Evolutionary conservation across 2,888 invertebrate genomes (phyloP).

Genomic region (Trissolcus brochymenae): DNA sequence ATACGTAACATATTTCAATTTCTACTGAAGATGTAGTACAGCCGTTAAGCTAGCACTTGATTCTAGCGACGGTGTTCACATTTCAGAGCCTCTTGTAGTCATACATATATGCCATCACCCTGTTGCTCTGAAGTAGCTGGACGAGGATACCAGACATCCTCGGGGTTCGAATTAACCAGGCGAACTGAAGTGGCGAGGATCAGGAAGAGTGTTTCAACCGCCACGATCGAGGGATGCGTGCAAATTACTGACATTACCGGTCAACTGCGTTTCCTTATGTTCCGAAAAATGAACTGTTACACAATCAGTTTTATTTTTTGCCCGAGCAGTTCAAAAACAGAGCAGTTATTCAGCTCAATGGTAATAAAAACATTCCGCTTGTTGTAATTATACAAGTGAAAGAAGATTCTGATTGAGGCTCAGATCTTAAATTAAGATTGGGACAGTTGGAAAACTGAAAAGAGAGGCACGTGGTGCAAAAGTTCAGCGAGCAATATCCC

Average conservation of each 20-base stretch:
- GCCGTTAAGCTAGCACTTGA: conserved; percentile 29
- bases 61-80: conserved; percentile 25
- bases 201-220: conserved; percentile 47
- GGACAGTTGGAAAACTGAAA: background rate
- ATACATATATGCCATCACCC: conserved; percentile 45
- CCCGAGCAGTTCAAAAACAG: no score
- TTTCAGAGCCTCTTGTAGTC: conserved; percentile 34
- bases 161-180: conserved; percentile 55
- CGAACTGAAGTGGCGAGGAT: conserved; percentile 35
- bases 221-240: conserved; percentile 39
- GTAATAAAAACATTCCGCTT: no score
- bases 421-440: background rate
- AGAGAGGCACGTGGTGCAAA: conserved; percentile 19
- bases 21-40: conserved; percentile 23
- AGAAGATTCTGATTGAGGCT: background rate
- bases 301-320: conserved; percentile 27
- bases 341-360: no score
- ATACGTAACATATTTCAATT: conserved; percentile 31
- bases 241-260: conserved; percentile 53
- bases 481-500: conserved; percentile 39
- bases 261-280: conserved; percentile 34
- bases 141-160: conserved; percentile 52
- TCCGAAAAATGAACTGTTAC: conserved; percentile 37
- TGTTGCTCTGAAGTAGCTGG: conserved; percentile 44
- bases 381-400: no score